Percentiles rank a stretch among this genome's conserved stretches.
Conservation (phyloP, 2,113 vertebrate genomes). For the Actenoides lindsayi region DNA sequence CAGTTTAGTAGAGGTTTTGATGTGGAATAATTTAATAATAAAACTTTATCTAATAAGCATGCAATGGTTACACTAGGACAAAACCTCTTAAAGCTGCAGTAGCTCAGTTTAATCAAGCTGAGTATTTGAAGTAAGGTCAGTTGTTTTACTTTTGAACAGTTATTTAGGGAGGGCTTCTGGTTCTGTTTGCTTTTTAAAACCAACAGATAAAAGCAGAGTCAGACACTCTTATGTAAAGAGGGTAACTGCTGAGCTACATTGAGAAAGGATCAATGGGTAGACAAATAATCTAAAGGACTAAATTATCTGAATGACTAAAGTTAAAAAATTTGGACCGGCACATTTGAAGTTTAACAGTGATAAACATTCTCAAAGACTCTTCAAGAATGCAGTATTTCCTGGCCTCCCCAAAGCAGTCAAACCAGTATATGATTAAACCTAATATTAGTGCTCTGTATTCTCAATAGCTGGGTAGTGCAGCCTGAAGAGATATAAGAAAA, state of each 20-base stretch:
- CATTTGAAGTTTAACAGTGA: neutral
- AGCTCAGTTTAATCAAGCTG: conserved; percentile 65
- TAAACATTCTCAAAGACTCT: conserved; percentile 4
- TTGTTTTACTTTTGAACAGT: neutral
- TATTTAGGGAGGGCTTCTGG: conserved; percentile 48
- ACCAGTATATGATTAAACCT: neutral
- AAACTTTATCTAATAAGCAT: conserved; percentile 80
- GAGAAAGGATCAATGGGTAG: neutral
- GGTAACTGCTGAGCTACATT: conserved; percentile 27
- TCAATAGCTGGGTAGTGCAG: conserved; percentile 64
- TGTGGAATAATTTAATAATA: conserved; percentile 80
- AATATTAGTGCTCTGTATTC: neutral
- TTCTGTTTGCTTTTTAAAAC: neutral
- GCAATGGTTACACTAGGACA: conserved; percentile 78
- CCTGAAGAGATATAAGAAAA: conserved; percentile 75
- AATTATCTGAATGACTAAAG: neutral
- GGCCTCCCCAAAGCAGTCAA: neutral
- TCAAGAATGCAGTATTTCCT: neutral
- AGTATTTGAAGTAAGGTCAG: conserved; percentile 34
- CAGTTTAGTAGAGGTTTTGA: conserved; percentile 93
- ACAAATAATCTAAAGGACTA: neutral
- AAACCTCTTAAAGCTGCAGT: conserved; percentile 81
- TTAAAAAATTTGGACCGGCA: conserved; percentile 5
- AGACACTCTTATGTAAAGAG: neutral
- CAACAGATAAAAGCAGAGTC: conserved; percentile 23